Evolutionary conservation across 2,113 vertebrate species (phyloP).

Genomic region (Chloebia gouldiae): DNA sequence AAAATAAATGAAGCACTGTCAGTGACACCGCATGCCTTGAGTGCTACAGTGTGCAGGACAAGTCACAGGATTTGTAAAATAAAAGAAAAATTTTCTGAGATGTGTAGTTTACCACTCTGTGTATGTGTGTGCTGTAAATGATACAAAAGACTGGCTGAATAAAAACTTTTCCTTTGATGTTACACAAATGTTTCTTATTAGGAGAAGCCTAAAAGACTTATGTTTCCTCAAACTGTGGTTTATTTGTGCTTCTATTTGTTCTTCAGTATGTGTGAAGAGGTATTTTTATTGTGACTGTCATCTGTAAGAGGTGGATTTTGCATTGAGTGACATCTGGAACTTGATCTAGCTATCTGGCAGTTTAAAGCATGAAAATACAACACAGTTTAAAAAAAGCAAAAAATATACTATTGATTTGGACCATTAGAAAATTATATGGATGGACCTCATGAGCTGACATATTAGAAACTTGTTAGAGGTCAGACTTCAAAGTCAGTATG

Average conservation of each 20-base stretch:
- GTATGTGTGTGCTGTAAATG: background rate
- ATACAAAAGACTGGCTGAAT: background rate
- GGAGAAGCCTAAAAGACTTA: background rate
- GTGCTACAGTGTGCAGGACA: background rate
- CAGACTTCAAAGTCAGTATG: background rate
- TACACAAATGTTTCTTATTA: background rate
- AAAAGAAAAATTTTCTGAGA: background rate
- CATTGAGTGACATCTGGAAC: background rate
- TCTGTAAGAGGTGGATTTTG: background rate
- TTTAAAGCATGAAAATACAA: background rate
- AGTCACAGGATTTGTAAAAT: background rate
- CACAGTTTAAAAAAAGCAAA: background rate
- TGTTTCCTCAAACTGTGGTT: background rate
- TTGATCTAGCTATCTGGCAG: background rate
- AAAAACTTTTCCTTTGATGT: background rate
- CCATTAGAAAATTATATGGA: background rate
- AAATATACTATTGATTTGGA: background rate
- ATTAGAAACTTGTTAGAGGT: background rate
- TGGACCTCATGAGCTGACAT: background rate
- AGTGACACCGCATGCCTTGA: rapidly evolving
- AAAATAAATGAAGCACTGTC: background rate
- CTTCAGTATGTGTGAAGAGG: background rate
- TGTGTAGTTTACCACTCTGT: background rate
- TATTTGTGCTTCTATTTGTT: background rate
- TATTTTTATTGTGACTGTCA: background rate